A percentile compares a stretch with the other conserved stretches of the same genome.
phyloP scores from a whole-genome alignment of 2,113 vertebrate genomes.

The Monarcha castaneiventris region DNA sequence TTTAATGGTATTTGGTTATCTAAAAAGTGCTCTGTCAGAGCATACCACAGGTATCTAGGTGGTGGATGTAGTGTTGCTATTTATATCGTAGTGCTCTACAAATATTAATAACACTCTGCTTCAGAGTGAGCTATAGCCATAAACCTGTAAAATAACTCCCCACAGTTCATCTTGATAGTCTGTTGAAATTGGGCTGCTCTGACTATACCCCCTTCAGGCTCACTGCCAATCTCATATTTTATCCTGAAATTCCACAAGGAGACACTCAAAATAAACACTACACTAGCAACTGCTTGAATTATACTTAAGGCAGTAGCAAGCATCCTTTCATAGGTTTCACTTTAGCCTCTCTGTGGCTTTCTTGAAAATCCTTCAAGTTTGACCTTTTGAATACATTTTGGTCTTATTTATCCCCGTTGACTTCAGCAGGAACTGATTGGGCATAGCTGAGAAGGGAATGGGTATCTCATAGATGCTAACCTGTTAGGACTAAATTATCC shows the following conservation, averaged over 20 bases:
- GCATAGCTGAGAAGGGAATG: background rate
- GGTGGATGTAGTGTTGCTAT: slow-evolving; percentile 18
- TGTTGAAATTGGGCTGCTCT: slow-evolving; percentile 49
- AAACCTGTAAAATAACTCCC: slow-evolving; percentile 47
- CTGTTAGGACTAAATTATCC: slow-evolving; percentile 18
- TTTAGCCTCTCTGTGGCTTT: slow-evolving; percentile 12
- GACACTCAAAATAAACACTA: slow-evolving; percentile 52
- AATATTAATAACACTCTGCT: background rate
- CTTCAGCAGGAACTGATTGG: background rate
- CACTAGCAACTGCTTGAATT: slow-evolving; percentile 18
- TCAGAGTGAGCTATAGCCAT: background rate
- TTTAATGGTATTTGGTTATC: background rate
- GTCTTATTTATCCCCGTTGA: background rate
- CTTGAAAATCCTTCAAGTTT: slow-evolving; percentile 3
- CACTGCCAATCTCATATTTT: slow-evolving; percentile 39
- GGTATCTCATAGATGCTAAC: background rate
- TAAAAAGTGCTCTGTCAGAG: background rate
- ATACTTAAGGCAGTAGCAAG: background rate
- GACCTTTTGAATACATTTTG: slow-evolving; percentile 13
- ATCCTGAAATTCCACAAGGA: slow-evolving; percentile 29
- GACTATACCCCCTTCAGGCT: slow-evolving; percentile 16
- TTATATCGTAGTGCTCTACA: slow-evolving; percentile 1
- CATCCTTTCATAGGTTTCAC: background rate
- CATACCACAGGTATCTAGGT: background rate
- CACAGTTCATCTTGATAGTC: slow-evolving; percentile 41